Conservation (phyloP, 2,113 vertebrate genomes). For the Alaudala cheleensis region DNA sequence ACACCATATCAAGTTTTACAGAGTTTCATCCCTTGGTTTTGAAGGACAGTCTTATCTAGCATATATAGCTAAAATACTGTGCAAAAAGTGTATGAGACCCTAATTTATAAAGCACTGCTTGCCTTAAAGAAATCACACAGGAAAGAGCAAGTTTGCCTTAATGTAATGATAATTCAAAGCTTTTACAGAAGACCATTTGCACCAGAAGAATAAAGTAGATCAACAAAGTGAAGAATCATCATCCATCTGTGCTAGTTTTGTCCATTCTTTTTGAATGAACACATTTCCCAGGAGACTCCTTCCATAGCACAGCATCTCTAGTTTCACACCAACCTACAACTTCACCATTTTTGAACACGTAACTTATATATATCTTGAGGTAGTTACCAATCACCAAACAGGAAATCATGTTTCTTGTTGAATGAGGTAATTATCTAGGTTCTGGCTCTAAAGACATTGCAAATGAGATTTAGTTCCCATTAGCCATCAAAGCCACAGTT, state of each 20-base stretch:
- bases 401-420: constrained; percentile 18
- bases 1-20: background rate
- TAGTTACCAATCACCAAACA: constrained; percentile 2
- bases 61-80: background rate
- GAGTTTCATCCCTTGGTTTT: background rate
- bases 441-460: background rate
- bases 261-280: background rate
- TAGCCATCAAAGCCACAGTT: background rate
- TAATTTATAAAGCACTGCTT: background rate
- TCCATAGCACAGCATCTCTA: background rate
- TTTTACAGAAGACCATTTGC: background rate
- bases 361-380: background rate
- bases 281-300: background rate
- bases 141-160: background rate
- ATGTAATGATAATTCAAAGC: background rate
- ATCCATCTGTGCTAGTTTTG: background rate
- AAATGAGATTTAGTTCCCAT: constrained; percentile 17
- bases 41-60: background rate
- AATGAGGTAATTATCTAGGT: constrained; percentile 31
- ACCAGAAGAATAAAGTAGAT: background rate
- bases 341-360: background rate
- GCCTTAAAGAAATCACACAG: background rate
- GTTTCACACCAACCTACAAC: background rate
- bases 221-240: background rate
- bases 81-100: constrained; percentile 11